Percentiles rank a stretch among this genome's conserved stretches.
phyloP scores from a whole-genome alignment of 2,888 invertebrate genomes.

The Drosophila monieri region DNA sequence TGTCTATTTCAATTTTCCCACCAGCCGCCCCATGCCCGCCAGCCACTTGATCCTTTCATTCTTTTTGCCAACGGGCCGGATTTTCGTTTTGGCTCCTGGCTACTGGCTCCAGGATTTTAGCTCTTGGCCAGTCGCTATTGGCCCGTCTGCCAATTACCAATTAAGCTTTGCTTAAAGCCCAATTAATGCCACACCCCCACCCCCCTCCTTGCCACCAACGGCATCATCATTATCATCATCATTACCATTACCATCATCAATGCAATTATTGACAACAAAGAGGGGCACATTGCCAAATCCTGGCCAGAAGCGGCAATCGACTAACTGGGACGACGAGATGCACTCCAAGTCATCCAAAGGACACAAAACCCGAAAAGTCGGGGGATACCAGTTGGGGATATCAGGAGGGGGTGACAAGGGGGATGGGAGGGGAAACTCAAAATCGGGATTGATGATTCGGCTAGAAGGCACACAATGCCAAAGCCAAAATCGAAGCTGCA shows the following conservation, averaged over 20 bases:
- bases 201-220: constrained; percentile 2
- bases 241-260: constrained; percentile 55
- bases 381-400: neutral
- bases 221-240: constrained; percentile 27
- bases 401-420: neutral
- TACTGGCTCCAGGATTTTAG: neutral
- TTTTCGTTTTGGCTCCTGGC: constrained; percentile 4
- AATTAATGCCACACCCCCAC: constrained; percentile 57
- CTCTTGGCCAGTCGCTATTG: neutral
- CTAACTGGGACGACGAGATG: constrained; percentile 26
- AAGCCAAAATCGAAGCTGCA: constrained; percentile 23
- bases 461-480: constrained; percentile 6
- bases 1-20: constrained; percentile 19
- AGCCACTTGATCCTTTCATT: constrained; percentile 31
- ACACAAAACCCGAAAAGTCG: constrained; percentile 15
- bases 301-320: constrained; percentile 38
- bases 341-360: constrained; percentile 34
- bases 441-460: constrained; percentile 4
- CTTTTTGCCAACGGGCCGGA: constrained; percentile 9
- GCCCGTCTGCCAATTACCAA: constrained; percentile 63
- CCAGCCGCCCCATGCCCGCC: neutral
- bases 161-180: constrained; percentile 76
- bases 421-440: neutral
- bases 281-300: constrained; percentile 64
- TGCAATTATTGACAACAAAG: constrained; percentile 77